These are phyloP conservation scores for Nesidiocoris tenuis DNA, from an alignment of 2,888 invertebrate species.

Conservation along the genomic window DNA sequence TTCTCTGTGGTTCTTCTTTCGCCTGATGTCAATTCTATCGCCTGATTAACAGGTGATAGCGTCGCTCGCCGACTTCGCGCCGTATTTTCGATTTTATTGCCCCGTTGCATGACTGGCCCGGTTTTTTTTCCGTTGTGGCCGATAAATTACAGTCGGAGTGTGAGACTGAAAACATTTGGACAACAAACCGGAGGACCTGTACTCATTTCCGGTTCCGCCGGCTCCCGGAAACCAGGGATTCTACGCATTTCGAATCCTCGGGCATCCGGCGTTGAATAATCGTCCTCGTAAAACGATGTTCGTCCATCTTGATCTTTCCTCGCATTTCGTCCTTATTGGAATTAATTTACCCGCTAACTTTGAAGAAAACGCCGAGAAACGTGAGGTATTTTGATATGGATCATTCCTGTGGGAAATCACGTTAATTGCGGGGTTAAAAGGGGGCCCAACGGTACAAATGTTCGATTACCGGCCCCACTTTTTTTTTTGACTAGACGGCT, in stretches of 20 bases:
- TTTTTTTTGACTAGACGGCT: too few species aligned
- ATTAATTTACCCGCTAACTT: background rate
- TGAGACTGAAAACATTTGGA: too few species aligned
- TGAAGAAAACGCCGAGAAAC: background rate
- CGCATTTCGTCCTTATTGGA: background rate
- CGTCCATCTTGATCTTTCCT: background rate
- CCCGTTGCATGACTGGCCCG: too few species aligned
- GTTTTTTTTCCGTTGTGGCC: too few species aligned
- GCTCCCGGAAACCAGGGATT: background rate
- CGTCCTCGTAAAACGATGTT: background rate
- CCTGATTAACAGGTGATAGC: too few species aligned
- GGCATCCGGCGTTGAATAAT: background rate
- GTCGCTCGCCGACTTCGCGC: too few species aligned
- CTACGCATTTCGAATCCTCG: background rate
- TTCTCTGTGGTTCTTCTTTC: too few species aligned
- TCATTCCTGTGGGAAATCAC: background rate
- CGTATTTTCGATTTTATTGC: too few species aligned
- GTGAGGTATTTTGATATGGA: background rate
- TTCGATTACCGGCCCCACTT: too few species aligned
- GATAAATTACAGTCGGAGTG: too few species aligned
- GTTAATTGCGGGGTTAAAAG: background rate
- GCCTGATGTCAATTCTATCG: too few species aligned
- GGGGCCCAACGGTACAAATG: background rate
- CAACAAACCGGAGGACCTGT: too few species aligned
- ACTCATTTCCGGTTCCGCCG: background rate